Conservation (phyloP, 2,888 invertebrate species). For the Chymomyza fuscimana region DNA sequence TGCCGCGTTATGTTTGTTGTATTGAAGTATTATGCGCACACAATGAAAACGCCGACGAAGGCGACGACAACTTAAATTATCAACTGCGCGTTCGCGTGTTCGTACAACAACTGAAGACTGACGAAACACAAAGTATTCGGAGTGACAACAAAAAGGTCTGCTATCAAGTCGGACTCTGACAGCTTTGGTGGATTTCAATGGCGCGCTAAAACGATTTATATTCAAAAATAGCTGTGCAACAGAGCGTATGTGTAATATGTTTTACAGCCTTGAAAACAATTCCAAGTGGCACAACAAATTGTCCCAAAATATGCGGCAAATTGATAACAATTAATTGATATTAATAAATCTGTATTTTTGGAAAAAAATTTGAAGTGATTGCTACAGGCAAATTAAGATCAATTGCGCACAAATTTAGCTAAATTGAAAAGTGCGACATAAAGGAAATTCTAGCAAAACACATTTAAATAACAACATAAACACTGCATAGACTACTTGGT, state of each 20-base stretch:
- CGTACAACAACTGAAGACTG: constrained; percentile 34
- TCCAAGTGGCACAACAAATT: not conserved
- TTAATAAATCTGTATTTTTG: not conserved
- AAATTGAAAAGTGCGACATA: not conserved
- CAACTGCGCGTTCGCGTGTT: constrained; percentile 42
- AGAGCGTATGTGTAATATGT: constrained; percentile 9
- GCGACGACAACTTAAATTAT: constrained; percentile 18
- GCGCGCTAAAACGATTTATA: constrained; percentile 32
- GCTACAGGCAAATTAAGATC: not conserved
- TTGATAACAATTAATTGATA: not conserved
- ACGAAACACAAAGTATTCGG: constrained; percentile 4
- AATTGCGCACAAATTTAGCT: not conserved
- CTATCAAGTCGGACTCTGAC: not conserved
- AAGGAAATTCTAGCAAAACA: not conserved
- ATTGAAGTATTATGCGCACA: not conserved
- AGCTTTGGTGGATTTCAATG: constrained; percentile 1
- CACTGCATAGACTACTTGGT: not conserved
- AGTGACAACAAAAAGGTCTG: constrained; percentile 7
- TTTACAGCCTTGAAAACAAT: constrained; percentile 14
- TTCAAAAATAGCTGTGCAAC: constrained; percentile 11
- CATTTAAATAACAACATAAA: not conserved
- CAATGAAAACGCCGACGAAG: not conserved
- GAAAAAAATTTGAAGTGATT: not conserved
- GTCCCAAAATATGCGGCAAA: not conserved
- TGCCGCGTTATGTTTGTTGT: not conserved